phyloP scores from a whole-genome alignment of 2,797 vertebrate genomes.

The Sparidentex hasta region DNA sequence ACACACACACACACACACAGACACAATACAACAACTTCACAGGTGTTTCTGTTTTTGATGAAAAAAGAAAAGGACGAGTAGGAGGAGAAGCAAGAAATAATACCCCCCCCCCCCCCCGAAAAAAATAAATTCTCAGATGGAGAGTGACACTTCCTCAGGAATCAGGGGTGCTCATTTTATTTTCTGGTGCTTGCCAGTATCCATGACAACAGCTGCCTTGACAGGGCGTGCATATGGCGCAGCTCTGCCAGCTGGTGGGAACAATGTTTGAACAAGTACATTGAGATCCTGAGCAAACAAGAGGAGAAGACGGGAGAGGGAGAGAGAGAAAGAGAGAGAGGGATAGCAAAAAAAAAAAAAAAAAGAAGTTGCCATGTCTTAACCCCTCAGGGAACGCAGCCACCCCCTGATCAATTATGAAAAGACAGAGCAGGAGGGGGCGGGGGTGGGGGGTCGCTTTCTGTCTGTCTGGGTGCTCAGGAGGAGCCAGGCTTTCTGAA shows the following conservation, averaged over 20 bases:
- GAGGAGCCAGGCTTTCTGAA: conserved; percentile 95
- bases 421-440: conserved; percentile 90
- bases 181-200: conserved; percentile 95
- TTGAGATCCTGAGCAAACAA: conserved; percentile 99
- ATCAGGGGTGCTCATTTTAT: conserved; percentile 92
- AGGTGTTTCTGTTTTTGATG: conserved; percentile 73
- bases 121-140: conserved; percentile 78
- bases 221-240: conserved; percentile 99
- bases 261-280: conserved; percentile 99
- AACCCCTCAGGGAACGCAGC: conserved; percentile 96
- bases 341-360: conserved; percentile 73
- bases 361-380: conserved; percentile 97
- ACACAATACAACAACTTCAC: conserved; percentile 82
- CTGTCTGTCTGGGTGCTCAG: conserved; percentile 90
- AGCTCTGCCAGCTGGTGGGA: conserved; percentile 99
- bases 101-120: conserved; percentile 8
- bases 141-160: conserved; percentile 91
- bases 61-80: conserved; percentile 67
- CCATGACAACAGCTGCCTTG: conserved; percentile 99
- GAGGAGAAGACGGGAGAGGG: conserved; percentile 60
- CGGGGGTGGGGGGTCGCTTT: conserved; percentile 61
- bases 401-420: conserved; percentile 99
- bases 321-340: conserved; percentile 3
- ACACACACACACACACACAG: conserved; percentile 32
- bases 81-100: conserved; percentile 41